These are phyloP conservation scores for Battus philenor DNA, from an alignment of 1,140 invertebrate species.

Conservation along the genomic window DNA sequence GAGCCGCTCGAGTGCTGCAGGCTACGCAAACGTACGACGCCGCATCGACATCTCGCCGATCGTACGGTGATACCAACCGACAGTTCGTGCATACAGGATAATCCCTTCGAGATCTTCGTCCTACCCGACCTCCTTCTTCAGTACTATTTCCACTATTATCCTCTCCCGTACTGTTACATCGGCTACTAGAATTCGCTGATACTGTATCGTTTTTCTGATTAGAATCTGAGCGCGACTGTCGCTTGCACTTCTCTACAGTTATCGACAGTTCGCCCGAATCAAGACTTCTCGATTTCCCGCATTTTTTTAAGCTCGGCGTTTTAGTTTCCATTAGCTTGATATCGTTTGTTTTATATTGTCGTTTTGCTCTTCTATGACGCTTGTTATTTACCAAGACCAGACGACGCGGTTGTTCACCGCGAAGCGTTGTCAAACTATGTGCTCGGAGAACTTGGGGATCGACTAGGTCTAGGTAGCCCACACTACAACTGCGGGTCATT, in stretches of 20 bases:
- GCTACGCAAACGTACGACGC: conserved; percentile 32
- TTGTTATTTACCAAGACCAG: conserved; percentile 83
- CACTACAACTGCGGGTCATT: conserved; percentile 89
- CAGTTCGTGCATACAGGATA: conserved; percentile 45
- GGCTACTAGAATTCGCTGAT: conserved; percentile 36
- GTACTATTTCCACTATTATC: conserved; percentile 42
- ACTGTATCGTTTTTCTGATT: conserved; percentile 23
- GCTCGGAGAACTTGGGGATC: conserved; percentile 84
- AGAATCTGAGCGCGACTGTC: conserved; percentile 29
- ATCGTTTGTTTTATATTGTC: conserved; percentile 34
- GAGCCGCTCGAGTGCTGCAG: conserved; percentile 21
- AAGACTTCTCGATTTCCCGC: conserved; percentile 88
- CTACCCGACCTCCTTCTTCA: conserved; percentile 35
- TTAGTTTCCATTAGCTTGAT: conserved; percentile 39
- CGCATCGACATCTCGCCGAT: conserved; percentile 29
- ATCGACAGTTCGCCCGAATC: conserved; percentile 87
- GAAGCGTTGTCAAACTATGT: conserved; percentile 81
- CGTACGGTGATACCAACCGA: conserved; percentile 39
- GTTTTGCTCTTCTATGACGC: conserved; percentile 36
- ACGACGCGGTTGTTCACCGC: conserved; percentile 84
- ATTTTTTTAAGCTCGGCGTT: conserved; percentile 80
- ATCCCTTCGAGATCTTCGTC: conserved; percentile 46
- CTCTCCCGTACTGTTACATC: conserved; percentile 44
- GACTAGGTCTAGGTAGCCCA: conserved; percentile 88
- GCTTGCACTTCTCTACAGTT: conserved; percentile 61